Evolutionary conservation across 2,888 invertebrate species (phyloP), one percentile per base, ranked within the genome.

Genomic region (Dendrolimus pini): DNA sequence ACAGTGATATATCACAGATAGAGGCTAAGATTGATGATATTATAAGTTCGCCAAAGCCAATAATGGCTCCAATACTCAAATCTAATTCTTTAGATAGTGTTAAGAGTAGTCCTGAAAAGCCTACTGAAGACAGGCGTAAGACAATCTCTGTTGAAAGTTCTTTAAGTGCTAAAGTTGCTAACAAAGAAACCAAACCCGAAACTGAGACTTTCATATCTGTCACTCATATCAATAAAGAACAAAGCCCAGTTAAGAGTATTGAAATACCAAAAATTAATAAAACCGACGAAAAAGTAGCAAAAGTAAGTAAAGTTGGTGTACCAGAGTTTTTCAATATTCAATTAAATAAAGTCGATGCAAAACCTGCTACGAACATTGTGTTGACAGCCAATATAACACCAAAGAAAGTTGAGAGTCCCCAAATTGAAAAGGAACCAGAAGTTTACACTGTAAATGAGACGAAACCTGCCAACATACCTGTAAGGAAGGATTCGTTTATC

Each of bases 281-380:
- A 65, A 83, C 79, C 70, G 83, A 91, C 65, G 82, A 90, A 53
- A 89, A 83, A 66, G 65, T 78, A 61, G 80, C 77, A 55, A 85
- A 85, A 66, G 62, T 74, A 7, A 75, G 69, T 1, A 86, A 84
- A 59, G 67, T 78, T 1, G 82, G 83, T 54, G 86, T 94, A 12
- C 94, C 95, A 0, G 94, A 95, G 75, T 94, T 95, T 74, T 82
- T 95, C 62, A 93, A 94, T 70, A 93, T 94, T 59, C 94, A 95
- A 76, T 72, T 95, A 55, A 94, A 95, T 73, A 93, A 93, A 74
- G 94, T 95, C 7, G 95, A 95, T 68, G 84, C 90, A 9, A 92
- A 92, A 67, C 92, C 93, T 0, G 74, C 91, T 9, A 92, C 92
- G 47, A 93, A 94, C 71, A 90, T 95, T 47, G 93, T 95, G 56